Percentiles rank a stretch among this genome's conserved stretches.
phyloP scores from a whole-genome alignment of 2,888 invertebrate species.

The Furcula furcula region DNA sequence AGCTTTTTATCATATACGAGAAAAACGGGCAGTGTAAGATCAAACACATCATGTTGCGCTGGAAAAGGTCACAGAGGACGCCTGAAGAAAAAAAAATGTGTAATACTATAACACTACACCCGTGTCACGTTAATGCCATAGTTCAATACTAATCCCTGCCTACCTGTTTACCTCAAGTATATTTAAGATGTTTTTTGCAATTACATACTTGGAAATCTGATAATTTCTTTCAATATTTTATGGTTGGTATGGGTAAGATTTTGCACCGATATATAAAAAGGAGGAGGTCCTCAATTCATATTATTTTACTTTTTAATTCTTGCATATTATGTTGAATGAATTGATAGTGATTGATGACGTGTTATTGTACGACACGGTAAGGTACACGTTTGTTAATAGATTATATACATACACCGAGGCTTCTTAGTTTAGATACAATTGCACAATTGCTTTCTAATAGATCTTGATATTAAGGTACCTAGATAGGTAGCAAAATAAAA shows the following conservation, averaged over 20 bases:
- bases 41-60: conserved; percentile 47
- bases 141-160: background rate
- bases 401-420: too few species aligned
- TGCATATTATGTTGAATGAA: too few species aligned
- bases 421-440: too few species aligned
- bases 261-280: too few species aligned
- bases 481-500: too few species aligned
- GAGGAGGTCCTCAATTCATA: too few species aligned
- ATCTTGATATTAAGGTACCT: too few species aligned
- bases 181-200: background rate
- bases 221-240: background rate
- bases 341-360: too few species aligned
- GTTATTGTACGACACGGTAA: too few species aligned
- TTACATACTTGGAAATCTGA: background rate
- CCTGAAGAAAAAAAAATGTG: conserved; percentile 35
- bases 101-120: conserved; percentile 32
- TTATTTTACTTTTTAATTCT: too few species aligned
- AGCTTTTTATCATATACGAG: conserved; percentile 44
- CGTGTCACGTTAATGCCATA: conserved; percentile 2
- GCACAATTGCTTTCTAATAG: too few species aligned
- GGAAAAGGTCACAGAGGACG: conserved; percentile 66
- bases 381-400: too few species aligned
- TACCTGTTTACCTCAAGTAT: background rate
- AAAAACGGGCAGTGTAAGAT: conserved; percentile 36
- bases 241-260: background rate